Conservation (phyloP, 2,888 invertebrate genomes). For the Rhopalosiphum nymphaeae region DNA sequence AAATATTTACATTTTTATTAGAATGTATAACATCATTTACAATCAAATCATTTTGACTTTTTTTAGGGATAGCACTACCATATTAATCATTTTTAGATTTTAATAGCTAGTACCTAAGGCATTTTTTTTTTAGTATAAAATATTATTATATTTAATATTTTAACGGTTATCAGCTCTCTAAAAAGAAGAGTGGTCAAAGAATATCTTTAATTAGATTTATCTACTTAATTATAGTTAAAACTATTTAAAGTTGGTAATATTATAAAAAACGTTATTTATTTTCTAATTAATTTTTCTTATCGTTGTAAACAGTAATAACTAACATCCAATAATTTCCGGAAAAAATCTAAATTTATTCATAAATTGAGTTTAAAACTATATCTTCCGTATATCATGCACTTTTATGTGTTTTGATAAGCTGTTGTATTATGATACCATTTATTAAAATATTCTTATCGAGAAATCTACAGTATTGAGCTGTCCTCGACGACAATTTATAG, state of each 20-base stretch:
- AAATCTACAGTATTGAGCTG: not conserved
- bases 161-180: not conserved
- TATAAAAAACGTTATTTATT: not conserved
- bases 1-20: not conserved
- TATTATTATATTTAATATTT: not conserved
- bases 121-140: not conserved
- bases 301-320: not conserved
- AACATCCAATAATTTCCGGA: not conserved
- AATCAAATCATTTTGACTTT: not conserved
- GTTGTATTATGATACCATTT: not conserved
- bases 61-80: not conserved
- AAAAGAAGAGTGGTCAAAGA: not conserved
- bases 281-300: not conserved
- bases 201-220: not conserved
- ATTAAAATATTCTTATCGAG: not conserved
- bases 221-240: not conserved
- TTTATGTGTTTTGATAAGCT: not conserved
- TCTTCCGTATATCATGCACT: not conserved
- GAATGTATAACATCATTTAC: not conserved
- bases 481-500: not conserved
- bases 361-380: not conserved
- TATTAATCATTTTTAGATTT: not conserved
- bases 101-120: not conserved
- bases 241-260: not conserved
- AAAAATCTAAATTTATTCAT: not conserved